Conservation (phyloP, 2,797 vertebrate species). For the Morelia viridis region DNA sequence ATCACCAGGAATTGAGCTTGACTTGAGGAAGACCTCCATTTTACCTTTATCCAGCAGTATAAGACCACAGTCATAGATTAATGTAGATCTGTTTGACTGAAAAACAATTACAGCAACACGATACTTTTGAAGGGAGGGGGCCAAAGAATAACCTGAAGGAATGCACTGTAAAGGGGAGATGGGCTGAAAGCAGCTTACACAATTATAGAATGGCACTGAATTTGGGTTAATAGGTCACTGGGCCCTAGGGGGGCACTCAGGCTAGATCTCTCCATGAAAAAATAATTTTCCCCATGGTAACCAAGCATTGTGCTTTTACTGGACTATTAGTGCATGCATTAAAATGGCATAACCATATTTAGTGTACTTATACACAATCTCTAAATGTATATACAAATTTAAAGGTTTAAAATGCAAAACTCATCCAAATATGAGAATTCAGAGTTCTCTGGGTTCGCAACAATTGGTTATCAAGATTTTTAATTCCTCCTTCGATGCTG, state of each 20-base stretch:
- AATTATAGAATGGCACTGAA: background rate
- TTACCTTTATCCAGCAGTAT: background rate
- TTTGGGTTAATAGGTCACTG: background rate
- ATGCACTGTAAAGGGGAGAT: background rate
- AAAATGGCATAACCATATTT: background rate
- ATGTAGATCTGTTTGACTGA: background rate
- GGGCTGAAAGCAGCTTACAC: background rate
- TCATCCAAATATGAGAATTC: background rate
- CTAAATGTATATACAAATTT: background rate
- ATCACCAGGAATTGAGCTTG: background rate
- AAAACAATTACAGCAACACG: background rate
- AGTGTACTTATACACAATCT: background rate
- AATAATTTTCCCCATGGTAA: background rate
- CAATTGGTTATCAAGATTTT: background rate
- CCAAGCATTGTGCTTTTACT: background rate
- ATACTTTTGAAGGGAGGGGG: background rate
- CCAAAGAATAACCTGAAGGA: too few relatives aligned
- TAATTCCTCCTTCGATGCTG: background rate
- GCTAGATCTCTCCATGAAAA: background rate
- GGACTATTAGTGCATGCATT: background rate
- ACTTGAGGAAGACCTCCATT: background rate
- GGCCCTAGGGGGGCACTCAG: background rate
- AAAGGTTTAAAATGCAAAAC: background rate
- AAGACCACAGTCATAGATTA: background rate
- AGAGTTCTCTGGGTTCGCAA: background rate